Base-by-base conservation (phyloP, 2,113 vertebrate genomes). In the Percina caprodes region DNA sequence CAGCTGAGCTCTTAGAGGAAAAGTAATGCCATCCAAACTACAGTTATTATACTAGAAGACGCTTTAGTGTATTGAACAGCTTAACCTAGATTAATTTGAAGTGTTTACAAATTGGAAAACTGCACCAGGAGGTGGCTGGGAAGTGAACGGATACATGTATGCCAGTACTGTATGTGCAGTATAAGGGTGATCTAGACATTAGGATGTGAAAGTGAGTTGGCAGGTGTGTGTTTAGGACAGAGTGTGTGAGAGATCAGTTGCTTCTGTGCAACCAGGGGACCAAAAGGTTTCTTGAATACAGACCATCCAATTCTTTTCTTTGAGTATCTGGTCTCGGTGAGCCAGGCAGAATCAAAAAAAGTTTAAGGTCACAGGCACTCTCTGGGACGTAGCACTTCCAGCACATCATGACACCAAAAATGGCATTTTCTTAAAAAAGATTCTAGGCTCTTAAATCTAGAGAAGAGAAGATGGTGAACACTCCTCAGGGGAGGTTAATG, bases 11-110 rank as follows among this genome's bases (percentile, higher is more conserved):
- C 75, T 65, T 55, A 67, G 51, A 72, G 54, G 30, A 71, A 42
- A 78, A 71, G 52, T n/a, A 71, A 84, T 46, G 15, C 45, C 65
- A 61, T 75, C 76, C 81, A 79, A 82, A 86, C 24, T 72, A 21
- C 46, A 69, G 69, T 79, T 79, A 78, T 69, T 74, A 60, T 16
- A 66, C 58, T 10, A 72, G 73, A 60, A 51, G 62, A 62, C 19
- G 75, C 76, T 72, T 76, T 55, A 59, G 51, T 72, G 30, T 70
- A 80, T 80, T 51, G 75, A 88, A 73, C 48, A 42, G 60, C 49
- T 75, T 79, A 54, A 89, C 84, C 67, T 82, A 83, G 77, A 88
- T 89, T 69, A 80, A 69, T 82, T 60, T 74, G 19, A 78, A 85
- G 82, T 74, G 68, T 87, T 68, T 77, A 79, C 68, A 85, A 84